Evolutionary conservation across 2,797 vertebrate species (phyloP).

Genomic region (Salarias fasciatus): DNA sequence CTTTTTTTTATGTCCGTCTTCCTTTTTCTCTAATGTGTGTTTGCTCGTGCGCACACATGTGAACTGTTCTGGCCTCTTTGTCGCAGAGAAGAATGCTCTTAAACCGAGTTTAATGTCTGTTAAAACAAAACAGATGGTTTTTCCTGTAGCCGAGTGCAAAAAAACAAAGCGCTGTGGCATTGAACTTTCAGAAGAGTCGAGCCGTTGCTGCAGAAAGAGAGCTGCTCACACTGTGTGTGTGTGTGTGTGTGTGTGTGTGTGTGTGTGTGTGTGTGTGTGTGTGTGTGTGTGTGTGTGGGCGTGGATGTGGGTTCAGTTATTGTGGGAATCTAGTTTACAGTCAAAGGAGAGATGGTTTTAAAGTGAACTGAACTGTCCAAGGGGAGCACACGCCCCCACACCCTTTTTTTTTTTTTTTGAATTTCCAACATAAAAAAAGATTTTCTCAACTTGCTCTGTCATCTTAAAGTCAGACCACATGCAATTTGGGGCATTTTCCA

Average conservation of each 20-base stretch:
- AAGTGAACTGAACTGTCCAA: constrained; percentile 19
- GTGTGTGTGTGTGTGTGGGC: too few species aligned
- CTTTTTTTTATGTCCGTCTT: not conserved
- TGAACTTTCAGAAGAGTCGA: constrained; percentile 43
- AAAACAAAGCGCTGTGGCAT: constrained; percentile 45
- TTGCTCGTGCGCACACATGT: constrained; percentile 16
- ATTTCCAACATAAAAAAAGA: constrained; percentile 23
- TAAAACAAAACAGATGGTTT: constrained; percentile 77
- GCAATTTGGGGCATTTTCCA: constrained; percentile 7
- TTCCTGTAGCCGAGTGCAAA: constrained; percentile 31
- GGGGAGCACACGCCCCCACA: too few species aligned
- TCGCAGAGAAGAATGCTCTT: constrained; percentile 60
- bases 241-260: too few species aligned
- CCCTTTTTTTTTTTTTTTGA: not conserved
- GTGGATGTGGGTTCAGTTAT: constrained; percentile 60
- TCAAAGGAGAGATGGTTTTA: constrained; percentile 53
- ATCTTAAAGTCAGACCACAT: constrained; percentile 35
- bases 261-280: too few species aligned
- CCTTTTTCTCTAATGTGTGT: constrained; percentile 13
- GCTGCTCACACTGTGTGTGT: constrained; percentile 18
- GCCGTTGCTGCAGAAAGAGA: constrained; percentile 58
- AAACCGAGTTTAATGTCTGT: constrained; percentile 60
- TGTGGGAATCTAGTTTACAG: constrained; percentile 52
- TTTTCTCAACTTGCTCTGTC: constrained; percentile 15
- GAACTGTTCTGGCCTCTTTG: constrained; percentile 47